Evolutionary conservation across 1,140 invertebrate species (phyloP).

Genomic region (Cydia amplana): DNA sequence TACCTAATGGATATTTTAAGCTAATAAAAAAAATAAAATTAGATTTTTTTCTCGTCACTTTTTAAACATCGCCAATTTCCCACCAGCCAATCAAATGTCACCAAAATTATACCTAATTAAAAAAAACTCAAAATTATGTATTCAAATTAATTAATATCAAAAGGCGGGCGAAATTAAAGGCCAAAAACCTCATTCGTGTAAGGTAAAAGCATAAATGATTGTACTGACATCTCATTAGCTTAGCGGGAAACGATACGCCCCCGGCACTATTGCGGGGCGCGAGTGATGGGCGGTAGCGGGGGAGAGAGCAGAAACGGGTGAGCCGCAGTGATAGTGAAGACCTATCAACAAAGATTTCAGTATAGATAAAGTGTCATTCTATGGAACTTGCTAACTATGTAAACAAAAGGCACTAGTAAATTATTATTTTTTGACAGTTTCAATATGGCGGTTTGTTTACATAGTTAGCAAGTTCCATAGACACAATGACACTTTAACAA

Average conservation of each 20-base stretch:
- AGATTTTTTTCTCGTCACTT: constrained; percentile 8
- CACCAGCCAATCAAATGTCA: constrained; percentile 20
- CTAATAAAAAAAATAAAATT: too few relatives aligned
- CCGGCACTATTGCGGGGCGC: constrained; percentile 57
- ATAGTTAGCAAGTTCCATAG: too few relatives aligned
- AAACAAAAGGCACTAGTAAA: too few relatives aligned
- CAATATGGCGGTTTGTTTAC: too few relatives aligned
- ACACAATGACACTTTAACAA: too few relatives aligned
- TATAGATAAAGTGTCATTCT: too few relatives aligned
- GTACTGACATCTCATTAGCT: constrained; percentile 79
- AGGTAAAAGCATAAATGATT: constrained; percentile 77
- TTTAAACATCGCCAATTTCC: constrained; percentile 16
- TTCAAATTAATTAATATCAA: constrained; percentile 66
- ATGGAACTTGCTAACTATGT: too few relatives aligned
- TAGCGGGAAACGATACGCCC: constrained; percentile 66
- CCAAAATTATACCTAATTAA: constrained; percentile 3
- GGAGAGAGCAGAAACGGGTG: background rate
- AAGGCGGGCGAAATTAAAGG: constrained; percentile 64
- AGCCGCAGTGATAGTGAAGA: too few relatives aligned
- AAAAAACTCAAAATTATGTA: constrained; percentile 18
- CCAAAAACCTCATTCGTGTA: constrained; percentile 71
- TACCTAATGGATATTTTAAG: too few relatives aligned
- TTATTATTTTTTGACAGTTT: too few relatives aligned
- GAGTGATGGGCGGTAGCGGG: constrained; percentile 37
- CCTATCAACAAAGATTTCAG: too few relatives aligned